phyloP scores from a whole-genome alignment of 2,888 invertebrate species.

The Troides helena region DNA sequence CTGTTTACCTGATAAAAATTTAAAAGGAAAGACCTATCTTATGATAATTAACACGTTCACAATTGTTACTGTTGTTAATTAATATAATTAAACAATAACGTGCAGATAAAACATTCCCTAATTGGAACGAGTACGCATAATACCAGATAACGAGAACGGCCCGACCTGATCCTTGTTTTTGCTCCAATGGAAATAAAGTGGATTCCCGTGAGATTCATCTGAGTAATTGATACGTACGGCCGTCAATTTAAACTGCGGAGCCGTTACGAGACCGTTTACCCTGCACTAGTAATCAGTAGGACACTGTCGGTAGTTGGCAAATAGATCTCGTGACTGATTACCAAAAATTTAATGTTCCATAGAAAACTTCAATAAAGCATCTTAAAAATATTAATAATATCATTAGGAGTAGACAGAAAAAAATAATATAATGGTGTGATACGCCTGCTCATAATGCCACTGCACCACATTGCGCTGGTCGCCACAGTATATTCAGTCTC shows the following conservation, averaged over 20 bases:
- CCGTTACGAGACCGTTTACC: conserved; percentile 44
- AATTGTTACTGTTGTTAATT: too few species aligned
- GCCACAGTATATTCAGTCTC: too few species aligned
- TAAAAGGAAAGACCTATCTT: too few species aligned
- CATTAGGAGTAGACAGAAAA: too few species aligned
- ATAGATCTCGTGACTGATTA: conserved; percentile 24
- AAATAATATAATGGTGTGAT: too few species aligned
- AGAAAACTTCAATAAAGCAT: not conserved
- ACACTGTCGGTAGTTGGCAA: conserved; percentile 39
- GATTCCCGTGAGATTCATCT: conserved; percentile 54
- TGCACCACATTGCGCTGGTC: too few species aligned
- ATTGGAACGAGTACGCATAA: not conserved
- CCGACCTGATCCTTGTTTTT: conserved; percentile 1
- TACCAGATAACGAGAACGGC: not conserved
- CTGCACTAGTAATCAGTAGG: conserved; percentile 41
- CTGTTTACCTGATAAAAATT: too few species aligned
- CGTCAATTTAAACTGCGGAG: conserved; percentile 46
- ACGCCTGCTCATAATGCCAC: too few species aligned
- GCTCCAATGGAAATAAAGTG: conserved; percentile 32
- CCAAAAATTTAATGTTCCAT: conserved; percentile 17
- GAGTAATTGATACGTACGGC: conserved; percentile 65
- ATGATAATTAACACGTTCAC: too few species aligned
- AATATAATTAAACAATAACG: too few species aligned
- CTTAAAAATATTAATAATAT: too few species aligned
- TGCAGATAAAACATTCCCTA: not conserved